phyloP scores from a whole-genome alignment of 2,888 invertebrate genomes.

The Rotaria sp. region DNA sequence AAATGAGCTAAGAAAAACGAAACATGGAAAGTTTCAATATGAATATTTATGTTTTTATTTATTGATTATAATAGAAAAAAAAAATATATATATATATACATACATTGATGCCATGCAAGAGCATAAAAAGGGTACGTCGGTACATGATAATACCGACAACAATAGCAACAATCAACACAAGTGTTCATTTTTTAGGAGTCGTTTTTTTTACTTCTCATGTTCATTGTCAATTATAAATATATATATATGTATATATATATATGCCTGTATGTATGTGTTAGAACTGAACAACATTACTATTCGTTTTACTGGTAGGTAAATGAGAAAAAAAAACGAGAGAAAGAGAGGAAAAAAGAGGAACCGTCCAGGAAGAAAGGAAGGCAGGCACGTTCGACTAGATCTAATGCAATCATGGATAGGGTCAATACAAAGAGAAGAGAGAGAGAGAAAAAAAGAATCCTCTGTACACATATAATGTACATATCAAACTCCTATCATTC shows the following conservation, averaged over 20 bases:
- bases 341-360: neutral
- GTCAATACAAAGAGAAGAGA: neutral
- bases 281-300: neutral
- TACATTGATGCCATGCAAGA: neutral
- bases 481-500: neutral
- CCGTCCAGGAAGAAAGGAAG: constrained; percentile 14
- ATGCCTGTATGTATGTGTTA: neutral
- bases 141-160: neutral
- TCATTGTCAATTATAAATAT: neutral
- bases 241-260: neutral
- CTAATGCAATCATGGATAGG: constrained; percentile 4
- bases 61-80: neutral
- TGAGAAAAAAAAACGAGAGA: neutral
- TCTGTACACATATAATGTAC: neutral
- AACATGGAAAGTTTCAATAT: neutral
- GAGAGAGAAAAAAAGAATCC: neutral
- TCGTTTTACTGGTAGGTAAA: neutral
- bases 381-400: constrained; percentile 12
- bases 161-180: neutral
- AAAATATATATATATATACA: neutral
- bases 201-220: neutral
- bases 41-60: neutral
- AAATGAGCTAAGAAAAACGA: neutral
- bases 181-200: neutral
- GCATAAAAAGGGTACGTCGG: neutral